These are phyloP conservation scores for Pavo muticus DNA, from an alignment of 2,113 vertebrate genomes.

Conservation along the genomic window DNA sequence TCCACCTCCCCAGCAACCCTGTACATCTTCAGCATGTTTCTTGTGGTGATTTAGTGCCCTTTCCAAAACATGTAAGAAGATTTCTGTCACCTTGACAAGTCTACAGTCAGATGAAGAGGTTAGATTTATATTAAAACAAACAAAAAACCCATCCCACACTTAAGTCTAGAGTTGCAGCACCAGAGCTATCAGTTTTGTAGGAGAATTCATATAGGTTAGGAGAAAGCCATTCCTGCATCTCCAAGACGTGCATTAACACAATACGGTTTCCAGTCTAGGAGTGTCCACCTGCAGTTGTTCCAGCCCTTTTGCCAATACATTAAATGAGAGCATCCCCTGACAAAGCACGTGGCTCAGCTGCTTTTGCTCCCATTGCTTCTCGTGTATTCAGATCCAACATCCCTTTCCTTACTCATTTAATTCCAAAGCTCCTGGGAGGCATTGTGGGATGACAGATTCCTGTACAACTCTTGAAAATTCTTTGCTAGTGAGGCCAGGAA, in stretches of 20 bases:
- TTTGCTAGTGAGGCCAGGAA: constrained; percentile 21
- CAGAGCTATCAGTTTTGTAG: neutral
- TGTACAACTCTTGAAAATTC: constrained; percentile 43
- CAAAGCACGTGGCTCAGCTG: neutral
- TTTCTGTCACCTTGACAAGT: neutral
- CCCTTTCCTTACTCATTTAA: constrained; percentile 5
- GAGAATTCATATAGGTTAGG: fast-evolving
- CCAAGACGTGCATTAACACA: neutral
- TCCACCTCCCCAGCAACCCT: neutral
- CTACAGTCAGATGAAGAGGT: neutral
- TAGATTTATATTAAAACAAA: neutral
- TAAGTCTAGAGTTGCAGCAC: neutral
- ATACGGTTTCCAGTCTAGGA: neutral
- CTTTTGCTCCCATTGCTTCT: neutral
- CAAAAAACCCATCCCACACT: neutral
- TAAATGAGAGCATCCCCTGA: neutral
- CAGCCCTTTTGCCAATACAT: neutral
- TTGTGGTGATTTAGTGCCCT: neutral
- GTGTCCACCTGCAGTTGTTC: neutral
- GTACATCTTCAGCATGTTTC: constrained; percentile 13
- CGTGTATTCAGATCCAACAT: neutral
- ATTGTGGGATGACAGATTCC: neutral
- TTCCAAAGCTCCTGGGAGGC: neutral
- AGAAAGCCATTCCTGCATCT: neutral
- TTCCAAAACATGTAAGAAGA: constrained; percentile 7